Conservation (phyloP, 2,888 invertebrate species). For the Aproaerema taeniolella region DNA sequence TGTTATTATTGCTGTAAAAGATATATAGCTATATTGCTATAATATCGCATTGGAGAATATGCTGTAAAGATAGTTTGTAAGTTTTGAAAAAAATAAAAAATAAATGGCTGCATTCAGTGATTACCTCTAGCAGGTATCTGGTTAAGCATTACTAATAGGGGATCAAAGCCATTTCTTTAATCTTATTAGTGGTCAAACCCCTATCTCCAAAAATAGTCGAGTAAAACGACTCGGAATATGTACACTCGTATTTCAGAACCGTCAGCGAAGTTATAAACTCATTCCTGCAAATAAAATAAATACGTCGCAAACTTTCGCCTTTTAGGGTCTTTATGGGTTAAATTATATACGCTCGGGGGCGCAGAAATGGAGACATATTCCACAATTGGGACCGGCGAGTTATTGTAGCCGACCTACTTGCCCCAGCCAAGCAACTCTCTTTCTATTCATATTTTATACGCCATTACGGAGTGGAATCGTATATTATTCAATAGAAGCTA, state of each 20-base stretch:
- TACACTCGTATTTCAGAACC: constrained; percentile 31
- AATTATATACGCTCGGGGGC: constrained; percentile 68
- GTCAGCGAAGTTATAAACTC: constrained; percentile 45
- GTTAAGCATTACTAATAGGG: too few relatives aligned
- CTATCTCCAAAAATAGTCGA: too few relatives aligned
- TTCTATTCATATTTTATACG: constrained; percentile 62
- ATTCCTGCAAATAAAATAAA: constrained; percentile 55
- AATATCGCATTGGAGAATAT: too few relatives aligned
- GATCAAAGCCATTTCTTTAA: too few relatives aligned
- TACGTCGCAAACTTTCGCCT: constrained; percentile 59
- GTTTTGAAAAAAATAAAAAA: too few relatives aligned
- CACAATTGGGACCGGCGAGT: constrained; percentile 59
- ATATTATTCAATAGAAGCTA: constrained; percentile 43
- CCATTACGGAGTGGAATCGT: constrained; percentile 43
- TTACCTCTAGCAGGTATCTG: too few relatives aligned
- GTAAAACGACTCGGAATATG: constrained; percentile 12
- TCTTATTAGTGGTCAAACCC: too few relatives aligned
- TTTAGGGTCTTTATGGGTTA: constrained; percentile 64
- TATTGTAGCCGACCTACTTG: constrained; percentile 52
- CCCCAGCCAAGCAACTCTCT: constrained; percentile 32
- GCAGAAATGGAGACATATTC: constrained; percentile 70
- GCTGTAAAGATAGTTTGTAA: too few relatives aligned
- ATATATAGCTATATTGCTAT: too few relatives aligned
- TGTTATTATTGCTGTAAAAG: too few relatives aligned
- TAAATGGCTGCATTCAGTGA: too few relatives aligned